phyloP scores from a whole-genome alignment of 2,113 vertebrate genomes.

The Larimichthys polyactis region DNA sequence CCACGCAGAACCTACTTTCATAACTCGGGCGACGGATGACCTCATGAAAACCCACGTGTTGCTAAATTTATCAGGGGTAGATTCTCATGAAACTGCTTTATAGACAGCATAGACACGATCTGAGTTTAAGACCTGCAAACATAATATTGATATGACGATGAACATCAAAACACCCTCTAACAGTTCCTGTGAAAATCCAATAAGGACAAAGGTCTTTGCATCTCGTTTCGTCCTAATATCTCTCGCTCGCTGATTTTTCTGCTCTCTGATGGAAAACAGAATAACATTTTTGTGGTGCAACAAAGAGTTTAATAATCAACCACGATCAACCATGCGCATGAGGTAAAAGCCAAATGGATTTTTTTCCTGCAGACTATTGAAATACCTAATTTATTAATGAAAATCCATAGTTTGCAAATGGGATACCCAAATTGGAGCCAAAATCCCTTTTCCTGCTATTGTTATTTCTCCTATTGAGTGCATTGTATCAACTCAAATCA shows the following conservation, averaged over 20 bases:
- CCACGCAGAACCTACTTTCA: slow-evolving; percentile 21
- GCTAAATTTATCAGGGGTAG: neutral
- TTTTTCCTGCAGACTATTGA: slow-evolving; percentile 50
- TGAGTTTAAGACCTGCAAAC: slow-evolving; percentile 9
- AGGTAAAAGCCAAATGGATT: slow-evolving; percentile 62
- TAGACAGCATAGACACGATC: neutral
- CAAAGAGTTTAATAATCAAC: slow-evolving; percentile 56
- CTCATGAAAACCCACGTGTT: slow-evolving; percentile 25
- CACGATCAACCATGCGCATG: slow-evolving; percentile 46
- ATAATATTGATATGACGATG: neutral
- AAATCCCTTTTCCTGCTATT: slow-evolving; percentile 11
- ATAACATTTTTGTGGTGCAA: slow-evolving; percentile 32
- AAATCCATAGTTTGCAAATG: slow-evolving; percentile 59
- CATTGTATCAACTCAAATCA: slow-evolving; percentile 33
- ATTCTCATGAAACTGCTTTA: neutral
- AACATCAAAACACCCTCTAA: neutral
- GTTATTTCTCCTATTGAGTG: slow-evolving; percentile 44
- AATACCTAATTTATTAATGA: slow-evolving; percentile 58
- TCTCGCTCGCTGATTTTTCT: slow-evolving; percentile 25
- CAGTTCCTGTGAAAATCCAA: slow-evolving; percentile 19
- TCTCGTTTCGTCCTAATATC: slow-evolving; percentile 28
- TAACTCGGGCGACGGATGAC: slow-evolving; percentile 23
- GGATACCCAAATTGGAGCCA: slow-evolving; percentile 31
- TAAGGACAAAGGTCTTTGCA: slow-evolving; percentile 6
- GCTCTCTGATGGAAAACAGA: slow-evolving; percentile 13